Evolutionary conservation across 2,797 vertebrate species (phyloP), one percentile per base, ranked within the genome.

Genomic region (Galagoides demidoff): DNA sequence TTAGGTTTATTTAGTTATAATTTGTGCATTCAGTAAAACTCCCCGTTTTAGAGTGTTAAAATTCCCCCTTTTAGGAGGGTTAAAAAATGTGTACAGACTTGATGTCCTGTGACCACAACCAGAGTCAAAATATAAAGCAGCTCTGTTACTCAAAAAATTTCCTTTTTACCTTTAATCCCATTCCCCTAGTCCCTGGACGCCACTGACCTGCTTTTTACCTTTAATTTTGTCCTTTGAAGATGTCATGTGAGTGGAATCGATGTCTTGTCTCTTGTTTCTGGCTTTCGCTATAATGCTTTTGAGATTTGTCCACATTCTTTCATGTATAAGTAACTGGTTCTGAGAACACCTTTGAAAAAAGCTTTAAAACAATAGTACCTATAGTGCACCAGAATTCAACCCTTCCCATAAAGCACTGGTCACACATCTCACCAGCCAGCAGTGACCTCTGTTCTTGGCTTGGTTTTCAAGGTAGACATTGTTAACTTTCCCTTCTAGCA

Each of bases 301-400:
- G 70, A 92, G 64, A 88, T 39, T 57, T 6, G 49, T 22, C 45
- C 20, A 68, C 34, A 31, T 86, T 63, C 64, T 94, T 96, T 76
- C 25, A 55, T n/a, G 12, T 81, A 5, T 61, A 59, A 92, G 45
- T 76, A 88, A 31, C 73, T 90, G 88, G 37, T 92, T 94, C 61
- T 22, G 34, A 93, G 37, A 94, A 85, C 71, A 78, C 17, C 16
- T 95, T 89, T 71, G 70, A 76, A 93, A 96, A 68, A 86, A 63
- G 37, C n/a, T 90, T 95, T 77, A 52, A 85, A 96, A 88, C 39
- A 89, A 43, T 66, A 31, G 55, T 29, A 16, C 49, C 27, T 92
- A 1, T 64, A 20, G 22, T 55, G 29, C 43, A 89, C 45, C 19
- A 82, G 77, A 82, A 95, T 87, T 71, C 73, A 34, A 22, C 85